Conservation (phyloP, 2,797 vertebrate species). For the Chelidonichthys spinosus region DNA sequence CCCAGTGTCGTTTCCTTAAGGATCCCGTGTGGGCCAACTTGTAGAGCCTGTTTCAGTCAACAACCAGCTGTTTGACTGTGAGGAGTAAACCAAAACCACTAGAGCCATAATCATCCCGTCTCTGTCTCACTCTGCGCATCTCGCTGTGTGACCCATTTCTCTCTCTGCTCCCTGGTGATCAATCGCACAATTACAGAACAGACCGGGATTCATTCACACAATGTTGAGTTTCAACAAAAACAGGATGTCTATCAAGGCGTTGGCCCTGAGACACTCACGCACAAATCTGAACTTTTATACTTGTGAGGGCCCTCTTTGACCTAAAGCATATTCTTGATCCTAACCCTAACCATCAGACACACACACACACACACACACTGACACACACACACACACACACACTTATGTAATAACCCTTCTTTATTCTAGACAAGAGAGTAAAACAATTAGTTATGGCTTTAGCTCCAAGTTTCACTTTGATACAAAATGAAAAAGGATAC, state of each 20-base stretch:
- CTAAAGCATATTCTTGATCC: background rate
- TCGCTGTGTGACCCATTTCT: conserved; percentile 48
- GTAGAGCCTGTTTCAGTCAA: conserved; percentile 33
- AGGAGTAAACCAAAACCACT: conserved; percentile 44
- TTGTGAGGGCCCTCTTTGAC: background rate
- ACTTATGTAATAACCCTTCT: background rate
- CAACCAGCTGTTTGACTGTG: conserved; percentile 19
- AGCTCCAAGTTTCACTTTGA: conserved; percentile 23
- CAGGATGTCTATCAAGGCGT: conserved; percentile 54
- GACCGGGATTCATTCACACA: conserved; percentile 26
- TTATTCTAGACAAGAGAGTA: background rate
- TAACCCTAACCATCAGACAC: background rate
- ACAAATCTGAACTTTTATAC: background rate
- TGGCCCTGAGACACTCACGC: conserved; percentile 29
- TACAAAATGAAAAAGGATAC: conserved; percentile 22
- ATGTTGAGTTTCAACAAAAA: conserved; percentile 57
- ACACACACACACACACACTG: background rate
- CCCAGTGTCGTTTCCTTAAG: background rate
- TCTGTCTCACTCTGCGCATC: conserved; percentile 29
- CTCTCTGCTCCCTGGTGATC: conserved; percentile 32
- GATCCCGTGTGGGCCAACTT: conserved; percentile 37
- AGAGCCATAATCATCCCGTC: conserved; percentile 23
- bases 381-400: background rate
- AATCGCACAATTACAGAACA: conserved; percentile 33
- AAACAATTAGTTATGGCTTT: conserved; percentile 15